Base-by-base conservation (phyloP, 2,113 vertebrate genomes). In the Daubentonia madagascariensis region DNA sequence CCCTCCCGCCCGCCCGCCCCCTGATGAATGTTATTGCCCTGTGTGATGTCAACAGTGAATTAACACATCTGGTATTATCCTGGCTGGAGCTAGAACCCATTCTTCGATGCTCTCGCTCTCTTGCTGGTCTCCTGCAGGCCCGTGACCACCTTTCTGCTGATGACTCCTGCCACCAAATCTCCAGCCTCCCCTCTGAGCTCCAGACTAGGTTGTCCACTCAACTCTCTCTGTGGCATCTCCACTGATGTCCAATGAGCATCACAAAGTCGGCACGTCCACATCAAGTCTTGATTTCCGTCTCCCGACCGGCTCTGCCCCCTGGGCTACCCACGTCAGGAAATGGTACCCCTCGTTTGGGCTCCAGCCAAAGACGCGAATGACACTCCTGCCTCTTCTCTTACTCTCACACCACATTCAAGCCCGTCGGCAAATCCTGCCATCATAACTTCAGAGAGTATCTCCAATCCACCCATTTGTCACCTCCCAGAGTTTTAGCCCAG, bases 141-240 rank as follows among this genome's bases (percentile, higher is more conserved):
- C 1, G 0, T 28, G 50, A 22, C 59, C 14, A 6, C 6, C 73
- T 37, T 43, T 37, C 16, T 16, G n/a, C 73, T 35, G 40, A 72
- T 78, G 67, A 22, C 5, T 9, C 43, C 61, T 1, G 1, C 35
- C 14, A 48, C 88, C 50, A 32, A 59, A 45, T 3, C 70, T 59
- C 17, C n/a, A 76, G 85, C 65, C 30, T 57, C 79, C 50, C 65
- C 30, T 57, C 79, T 57, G 48, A 81, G 83, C 23, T 35, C 43
- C 70, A 68, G 28, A 30, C 11, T 13, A 8, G 8, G 1, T 76
- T 2, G 5, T 14, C 16, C 6, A 0, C 12, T 32, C 37, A 23
- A 1, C 30, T 6, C 25, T 65, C n/a, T 86, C 76, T 67, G 0
- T 3, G 63, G 28, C 11, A 10, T 67, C 28, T 8, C 28, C 52